Percentiles rank a stretch among this genome's conserved stretches.
These are phyloP conservation scores for Drosophila subsilvestris DNA, from an alignment of 2,888 invertebrate species.

Conservation along the genomic window DNA sequence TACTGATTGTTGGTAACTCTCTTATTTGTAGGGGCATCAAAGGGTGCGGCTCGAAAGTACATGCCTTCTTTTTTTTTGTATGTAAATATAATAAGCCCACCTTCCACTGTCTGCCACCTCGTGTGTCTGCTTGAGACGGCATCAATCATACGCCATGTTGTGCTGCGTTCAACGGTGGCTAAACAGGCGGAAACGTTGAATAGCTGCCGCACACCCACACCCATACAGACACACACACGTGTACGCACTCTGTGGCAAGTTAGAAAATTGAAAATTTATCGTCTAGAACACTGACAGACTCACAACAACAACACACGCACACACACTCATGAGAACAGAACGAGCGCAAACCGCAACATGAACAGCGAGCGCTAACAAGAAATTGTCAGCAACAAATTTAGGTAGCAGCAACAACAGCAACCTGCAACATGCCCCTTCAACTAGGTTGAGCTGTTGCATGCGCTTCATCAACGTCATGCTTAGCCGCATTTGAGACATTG, in stretches of 20 bases:
- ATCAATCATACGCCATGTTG: slow-evolving; percentile 76
- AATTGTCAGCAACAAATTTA: slow-evolving; percentile 76
- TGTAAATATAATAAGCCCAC: slow-evolving; percentile 64
- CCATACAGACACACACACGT: slow-evolving; percentile 11
- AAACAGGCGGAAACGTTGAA: slow-evolving; percentile 71
- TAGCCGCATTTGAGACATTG: slow-evolving; percentile 71
- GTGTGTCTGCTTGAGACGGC: slow-evolving; percentile 55
- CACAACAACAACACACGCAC: slow-evolving; percentile 22
- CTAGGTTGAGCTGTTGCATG: slow-evolving; percentile 75
- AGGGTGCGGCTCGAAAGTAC: slow-evolving; percentile 4
- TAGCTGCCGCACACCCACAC: slow-evolving; percentile 33
- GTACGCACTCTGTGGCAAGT: slow-evolving; percentile 40
- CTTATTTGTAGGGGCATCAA: neutral
- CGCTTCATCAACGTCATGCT: slow-evolving; percentile 76
- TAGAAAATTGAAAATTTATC: slow-evolving; percentile 77
- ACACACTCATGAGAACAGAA: too few relatives aligned
- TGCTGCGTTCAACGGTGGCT: slow-evolving; percentile 69
- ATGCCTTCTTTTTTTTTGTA: slow-evolving; percentile 41
- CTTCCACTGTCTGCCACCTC: slow-evolving; percentile 13
- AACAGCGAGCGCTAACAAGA: slow-evolving; percentile 61
- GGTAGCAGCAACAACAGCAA: slow-evolving; percentile 39
- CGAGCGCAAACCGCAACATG: slow-evolving; percentile 61
- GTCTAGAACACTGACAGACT: slow-evolving; percentile 61
- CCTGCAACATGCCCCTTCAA: slow-evolving; percentile 52
- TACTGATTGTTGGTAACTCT: neutral